Conservation (phyloP, 2,888 invertebrate genomes). For the Orchesellides sinensis region DNA sequence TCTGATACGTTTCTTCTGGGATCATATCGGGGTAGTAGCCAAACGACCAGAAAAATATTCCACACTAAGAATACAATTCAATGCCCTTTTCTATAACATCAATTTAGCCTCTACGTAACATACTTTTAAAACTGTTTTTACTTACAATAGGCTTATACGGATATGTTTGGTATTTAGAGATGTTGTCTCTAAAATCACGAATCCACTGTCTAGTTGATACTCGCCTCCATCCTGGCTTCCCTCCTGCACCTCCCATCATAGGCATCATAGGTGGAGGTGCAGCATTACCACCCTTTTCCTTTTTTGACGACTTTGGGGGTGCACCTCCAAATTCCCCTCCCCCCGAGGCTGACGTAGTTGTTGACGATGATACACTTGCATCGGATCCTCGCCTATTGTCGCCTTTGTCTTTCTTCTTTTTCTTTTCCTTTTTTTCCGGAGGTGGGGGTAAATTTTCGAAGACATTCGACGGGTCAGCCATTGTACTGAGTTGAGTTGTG, state of each 20-base stretch:
- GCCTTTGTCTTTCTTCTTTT: too few species aligned
- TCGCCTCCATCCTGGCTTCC: constrained; percentile 29
- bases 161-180: constrained; percentile 31
- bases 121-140: neutral
- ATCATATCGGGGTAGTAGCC: constrained; percentile 45
- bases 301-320: too few species aligned
- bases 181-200: constrained; percentile 33
- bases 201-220: constrained; percentile 47
- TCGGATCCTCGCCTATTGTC: too few species aligned
- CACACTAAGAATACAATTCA: too few species aligned
- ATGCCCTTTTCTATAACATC: constrained; percentile 1
- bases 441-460: too few species aligned
- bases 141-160: constrained; percentile 32
- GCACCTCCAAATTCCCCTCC: too few species aligned
- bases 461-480: too few species aligned
- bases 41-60: constrained; percentile 29
- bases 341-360: too few species aligned
- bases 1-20: constrained; percentile 7
- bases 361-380: too few species aligned
- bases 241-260: neutral
- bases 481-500: too few species aligned
- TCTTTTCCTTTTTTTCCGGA: too few species aligned
- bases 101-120: neutral
- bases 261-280: neutral
- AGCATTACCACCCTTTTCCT: neutral